A percentile compares a stretch with the other conserved stretches of the same genome.
Conservation (phyloP, 2,888 invertebrate species). For the Crioceris asparagi region DNA sequence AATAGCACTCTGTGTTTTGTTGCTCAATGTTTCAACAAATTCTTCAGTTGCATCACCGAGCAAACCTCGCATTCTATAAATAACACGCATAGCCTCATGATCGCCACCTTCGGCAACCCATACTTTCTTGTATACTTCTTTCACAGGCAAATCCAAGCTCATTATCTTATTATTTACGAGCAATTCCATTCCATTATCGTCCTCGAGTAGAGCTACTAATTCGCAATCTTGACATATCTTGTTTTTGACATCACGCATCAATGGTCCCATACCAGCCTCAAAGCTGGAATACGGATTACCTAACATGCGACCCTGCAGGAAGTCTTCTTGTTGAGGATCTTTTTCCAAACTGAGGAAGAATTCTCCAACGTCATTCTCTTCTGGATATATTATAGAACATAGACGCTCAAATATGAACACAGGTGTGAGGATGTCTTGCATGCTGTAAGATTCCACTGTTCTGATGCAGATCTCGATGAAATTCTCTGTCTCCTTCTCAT, state of each 20-base stretch:
- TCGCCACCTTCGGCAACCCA: constrained; percentile 86
- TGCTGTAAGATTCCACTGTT: constrained; percentile 83
- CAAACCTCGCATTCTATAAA: constrained; percentile 95
- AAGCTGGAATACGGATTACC: constrained; percentile 95
- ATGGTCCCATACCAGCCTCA: constrained; percentile 88
- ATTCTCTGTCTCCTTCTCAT: constrained; percentile 89
- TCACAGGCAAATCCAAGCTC: constrained; percentile 89
- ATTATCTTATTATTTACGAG: constrained; percentile 97
- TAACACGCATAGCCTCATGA: constrained; percentile 92
- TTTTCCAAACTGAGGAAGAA: constrained; percentile 95
- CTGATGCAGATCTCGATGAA: constrained; percentile 97
- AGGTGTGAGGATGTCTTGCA: constrained; percentile 89
- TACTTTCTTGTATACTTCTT: constrained; percentile 74
- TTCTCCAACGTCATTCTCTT: constrained; percentile 94
- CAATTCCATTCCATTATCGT: constrained; percentile 97
- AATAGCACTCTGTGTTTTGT: constrained; percentile 73
- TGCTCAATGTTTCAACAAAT: constrained; percentile 88
- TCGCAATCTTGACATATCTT: constrained; percentile 98
- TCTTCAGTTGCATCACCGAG: constrained; percentile 98
- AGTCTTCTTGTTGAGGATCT: constrained; percentile 98
- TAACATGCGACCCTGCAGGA: constrained; percentile 91
- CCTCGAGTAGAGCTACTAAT: constrained; percentile 91
- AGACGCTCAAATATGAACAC: constrained; percentile 96
- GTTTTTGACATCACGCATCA: constrained; percentile 98
- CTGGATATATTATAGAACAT: constrained; percentile 94